Percentiles rank a stretch among this genome's conserved stretches.
Evolutionary conservation across 2,888 invertebrate species (phyloP).

Genomic region (Aproaerema taeniolella): DNA sequence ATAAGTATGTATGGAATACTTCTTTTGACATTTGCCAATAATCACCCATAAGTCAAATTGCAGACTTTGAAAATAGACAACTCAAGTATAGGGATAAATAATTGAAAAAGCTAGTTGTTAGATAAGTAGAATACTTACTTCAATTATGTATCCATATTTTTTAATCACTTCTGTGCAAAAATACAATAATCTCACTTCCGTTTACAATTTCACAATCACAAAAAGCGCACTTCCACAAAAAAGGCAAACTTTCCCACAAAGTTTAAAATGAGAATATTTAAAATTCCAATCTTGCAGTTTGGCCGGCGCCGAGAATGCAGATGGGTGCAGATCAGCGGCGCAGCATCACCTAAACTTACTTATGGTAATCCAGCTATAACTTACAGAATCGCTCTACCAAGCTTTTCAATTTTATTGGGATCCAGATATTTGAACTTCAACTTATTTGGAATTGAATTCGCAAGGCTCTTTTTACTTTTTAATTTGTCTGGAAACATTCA

Average conservation of each 20-base stretch:
- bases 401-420: constrained; percentile 57
- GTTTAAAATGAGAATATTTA: constrained; percentile 49
- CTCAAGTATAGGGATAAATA: too few relatives aligned
- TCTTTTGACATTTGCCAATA: too few relatives aligned
- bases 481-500: not conserved
- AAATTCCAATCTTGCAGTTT: constrained; percentile 64
- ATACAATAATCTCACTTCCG: too few relatives aligned
- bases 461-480: constrained; percentile 1
- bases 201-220: too few relatives aligned
- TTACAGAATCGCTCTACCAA: constrained; percentile 48
- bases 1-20: too few relatives aligned
- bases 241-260: constrained; percentile 30
- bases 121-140: too few relatives aligned
- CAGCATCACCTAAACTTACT: constrained; percentile 62
- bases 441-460: constrained; percentile 16
- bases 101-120: too few relatives aligned
- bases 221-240: too few relatives aligned
- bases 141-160: too few relatives aligned
- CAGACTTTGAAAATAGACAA: too few relatives aligned
- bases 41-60: too few relatives aligned
- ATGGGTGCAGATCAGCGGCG: constrained; percentile 50
- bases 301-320: constrained; percentile 49
- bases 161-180: too few relatives aligned
- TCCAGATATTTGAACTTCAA: constrained; percentile 31
- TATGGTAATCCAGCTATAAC: constrained; percentile 63